A percentile compares a stretch with the other conserved stretches of the same genome.
These are phyloP conservation scores for Smutsia temminckii DNA, from an alignment of 2,797 vertebrate species.

Conservation along the genomic window DNA sequence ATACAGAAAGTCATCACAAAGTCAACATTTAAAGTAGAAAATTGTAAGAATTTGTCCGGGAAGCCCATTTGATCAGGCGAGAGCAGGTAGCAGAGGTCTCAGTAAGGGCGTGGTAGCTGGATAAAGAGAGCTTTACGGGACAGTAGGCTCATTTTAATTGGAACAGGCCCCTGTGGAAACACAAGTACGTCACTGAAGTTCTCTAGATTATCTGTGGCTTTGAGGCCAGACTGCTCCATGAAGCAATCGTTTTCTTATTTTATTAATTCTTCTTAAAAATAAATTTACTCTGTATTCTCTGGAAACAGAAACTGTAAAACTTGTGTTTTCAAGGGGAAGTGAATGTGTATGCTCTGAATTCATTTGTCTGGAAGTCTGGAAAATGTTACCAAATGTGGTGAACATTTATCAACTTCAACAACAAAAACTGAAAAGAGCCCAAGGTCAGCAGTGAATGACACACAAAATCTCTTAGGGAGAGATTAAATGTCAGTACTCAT, in stretches of 20 bases:
- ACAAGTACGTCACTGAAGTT: conserved; percentile 29
- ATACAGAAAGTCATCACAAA: neutral
- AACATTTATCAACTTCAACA: conserved; percentile 59
- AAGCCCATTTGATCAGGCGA: neutral
- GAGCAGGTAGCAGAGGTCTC: conserved; percentile 9
- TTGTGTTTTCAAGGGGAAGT: conserved; percentile 47
- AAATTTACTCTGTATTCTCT: conserved; percentile 59
- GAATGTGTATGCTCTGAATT: conserved; percentile 68
- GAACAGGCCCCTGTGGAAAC: conserved; percentile 61
- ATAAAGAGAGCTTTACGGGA: conserved; percentile 41
- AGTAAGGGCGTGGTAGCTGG: conserved; percentile 35
- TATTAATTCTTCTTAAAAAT: conserved; percentile 67
- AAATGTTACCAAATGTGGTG: conserved; percentile 50
- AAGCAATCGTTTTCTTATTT: conserved; percentile 44
- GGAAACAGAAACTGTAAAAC: conserved; percentile 61
- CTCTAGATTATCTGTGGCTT: conserved; percentile 42
- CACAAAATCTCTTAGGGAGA: neutral
- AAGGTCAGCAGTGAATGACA: neutral
- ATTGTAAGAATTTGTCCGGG: conserved; percentile 13
- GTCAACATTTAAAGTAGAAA: conserved; percentile 20
- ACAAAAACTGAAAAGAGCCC: neutral
- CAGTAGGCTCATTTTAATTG: conserved; percentile 50
- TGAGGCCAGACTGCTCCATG: conserved; percentile 36
- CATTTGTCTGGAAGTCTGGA: conserved; percentile 64
- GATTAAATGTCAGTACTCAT: neutral